Base-by-base conservation (phyloP, 2,888 invertebrate species). In the Cheilosia pagana region DNA sequence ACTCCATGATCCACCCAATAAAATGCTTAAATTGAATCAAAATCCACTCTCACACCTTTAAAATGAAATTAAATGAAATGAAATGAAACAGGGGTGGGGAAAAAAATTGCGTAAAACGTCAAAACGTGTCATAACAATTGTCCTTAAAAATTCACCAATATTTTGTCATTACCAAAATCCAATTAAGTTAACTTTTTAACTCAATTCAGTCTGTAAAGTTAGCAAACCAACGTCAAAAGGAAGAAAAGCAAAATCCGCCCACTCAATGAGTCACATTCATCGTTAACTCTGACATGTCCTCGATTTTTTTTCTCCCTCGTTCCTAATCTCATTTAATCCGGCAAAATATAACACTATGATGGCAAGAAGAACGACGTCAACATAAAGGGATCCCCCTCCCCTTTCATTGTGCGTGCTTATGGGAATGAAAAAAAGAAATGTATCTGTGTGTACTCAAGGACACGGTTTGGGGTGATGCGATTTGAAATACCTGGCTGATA, bases 241-340 rank as follows among this genome's bases (percentile, higher is more conserved):
- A 45, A 23, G 23, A 31, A 35, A 59, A 39, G 7, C 8, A n/a
- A 41, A 43, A 10, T 23, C 5, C 31, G 4, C 63, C 14, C 43
- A 39, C 45, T 25, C 43, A 39, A 53, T 57, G 28, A 63, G 63
- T 74, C 48, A 55, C 63, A 74, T 74, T 45, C 55, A 39, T 65
- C 74, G 63, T 63, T 74, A 74, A 57, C 55, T 57, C 55, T 65
- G 74, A 39, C 55, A 57, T 77, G 68, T 68, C 55, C 55, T 55
- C 60, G 53, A 60, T 35, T 53, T 28, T 55, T 70, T 35, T 28
- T 35, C 8, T 28, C 8, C 28, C 35, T 12, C 35, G 53, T 70
- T 45, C 45, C 62, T 77, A 77, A 68, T 70, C 60, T 55, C 68
- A 70, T 77, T 76, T 68, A 68, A 68, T 45, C 60, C 62, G 25